These are phyloP conservation scores for Brienomyrus brachyistius DNA, from an alignment of 2,113 vertebrate genomes.

Conservation along the genomic window DNA sequence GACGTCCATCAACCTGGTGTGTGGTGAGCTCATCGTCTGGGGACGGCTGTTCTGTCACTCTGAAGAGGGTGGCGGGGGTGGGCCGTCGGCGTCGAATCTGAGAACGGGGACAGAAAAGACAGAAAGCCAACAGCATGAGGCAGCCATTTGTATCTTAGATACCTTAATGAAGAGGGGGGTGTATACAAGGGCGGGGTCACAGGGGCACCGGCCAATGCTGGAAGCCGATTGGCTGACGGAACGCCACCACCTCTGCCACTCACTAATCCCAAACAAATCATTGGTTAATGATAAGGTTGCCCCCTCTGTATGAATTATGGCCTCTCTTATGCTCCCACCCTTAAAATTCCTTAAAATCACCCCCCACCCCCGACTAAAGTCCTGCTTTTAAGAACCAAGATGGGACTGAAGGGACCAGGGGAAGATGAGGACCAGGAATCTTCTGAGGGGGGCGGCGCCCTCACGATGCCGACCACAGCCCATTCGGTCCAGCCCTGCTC, in stretches of 20 bases:
- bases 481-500: neutral
- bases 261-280: neutral
- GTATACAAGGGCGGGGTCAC: neutral
- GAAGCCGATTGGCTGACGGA: neutral
- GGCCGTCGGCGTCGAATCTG: slow-evolving; percentile 85
- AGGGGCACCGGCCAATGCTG: neutral
- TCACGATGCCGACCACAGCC: neutral
- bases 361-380: too few relatives aligned
- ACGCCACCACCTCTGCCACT: neutral
- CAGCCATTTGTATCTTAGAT: neutral
- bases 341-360: too few relatives aligned
- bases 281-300: neutral
- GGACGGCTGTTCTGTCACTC: slow-evolving; percentile 80
- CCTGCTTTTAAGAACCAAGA: too few relatives aligned
- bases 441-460: neutral
- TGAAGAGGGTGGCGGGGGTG: slow-evolving; percentile 85
- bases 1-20: slow-evolving; percentile 56
- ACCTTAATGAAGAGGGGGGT: neutral
- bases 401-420: too few relatives aligned
- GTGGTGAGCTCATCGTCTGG: slow-evolving; percentile 68
- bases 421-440: neutral
- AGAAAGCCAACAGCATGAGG: neutral
- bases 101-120: slow-evolving; percentile 20
- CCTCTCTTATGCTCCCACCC: neutral
- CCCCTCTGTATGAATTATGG: neutral